These are phyloP conservation scores for Volucella zonaria DNA, from an alignment of 2,888 invertebrate genomes.

Conservation along the genomic window DNA sequence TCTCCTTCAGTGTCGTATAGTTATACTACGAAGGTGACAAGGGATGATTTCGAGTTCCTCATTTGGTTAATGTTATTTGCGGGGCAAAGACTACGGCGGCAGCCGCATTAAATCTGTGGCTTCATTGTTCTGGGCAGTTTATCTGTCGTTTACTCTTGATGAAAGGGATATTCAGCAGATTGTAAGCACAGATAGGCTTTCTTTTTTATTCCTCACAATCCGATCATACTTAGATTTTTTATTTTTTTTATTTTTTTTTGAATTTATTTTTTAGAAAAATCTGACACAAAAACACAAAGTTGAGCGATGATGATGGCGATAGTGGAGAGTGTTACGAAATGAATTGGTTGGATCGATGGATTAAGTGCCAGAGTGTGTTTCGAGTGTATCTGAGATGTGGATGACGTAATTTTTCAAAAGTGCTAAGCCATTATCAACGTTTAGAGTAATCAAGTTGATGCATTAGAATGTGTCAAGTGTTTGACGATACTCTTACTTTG, in stretches of 20 bases:
- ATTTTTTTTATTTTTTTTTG: conserved; percentile 34
- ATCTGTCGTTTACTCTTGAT: conserved; percentile 25
- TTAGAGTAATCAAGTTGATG: conserved; percentile 55
- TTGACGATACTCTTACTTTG: conserved; percentile 22
- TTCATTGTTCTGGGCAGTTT: conserved; percentile 68
- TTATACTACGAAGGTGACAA: background rate
- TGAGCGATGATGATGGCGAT: conserved; percentile 50
- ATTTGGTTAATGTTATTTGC: conserved; percentile 69
- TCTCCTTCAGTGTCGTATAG: too few relatives aligned
- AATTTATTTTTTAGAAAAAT: conserved; percentile 17
- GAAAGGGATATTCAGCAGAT: conserved; percentile 73
- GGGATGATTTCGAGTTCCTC: conserved; percentile 51
- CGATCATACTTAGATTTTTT: background rate
- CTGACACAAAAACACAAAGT: conserved; percentile 59
- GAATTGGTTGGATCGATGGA: conserved; percentile 50
- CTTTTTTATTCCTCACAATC: conserved; percentile 57
- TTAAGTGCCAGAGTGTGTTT: conserved; percentile 50
- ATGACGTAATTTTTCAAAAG: conserved; percentile 54
- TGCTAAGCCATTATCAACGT: conserved; percentile 45
- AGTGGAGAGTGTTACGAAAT: conserved; percentile 34
- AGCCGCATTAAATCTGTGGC: conserved; percentile 65
- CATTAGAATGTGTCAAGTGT: conserved; percentile 34
- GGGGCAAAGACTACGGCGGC: conserved; percentile 34
- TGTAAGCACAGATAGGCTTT: conserved; percentile 54
- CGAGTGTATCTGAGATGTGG: conserved; percentile 28